Base-by-base conservation (phyloP, 2,113 vertebrate genomes). In the Zosterops borbonicus region DNA sequence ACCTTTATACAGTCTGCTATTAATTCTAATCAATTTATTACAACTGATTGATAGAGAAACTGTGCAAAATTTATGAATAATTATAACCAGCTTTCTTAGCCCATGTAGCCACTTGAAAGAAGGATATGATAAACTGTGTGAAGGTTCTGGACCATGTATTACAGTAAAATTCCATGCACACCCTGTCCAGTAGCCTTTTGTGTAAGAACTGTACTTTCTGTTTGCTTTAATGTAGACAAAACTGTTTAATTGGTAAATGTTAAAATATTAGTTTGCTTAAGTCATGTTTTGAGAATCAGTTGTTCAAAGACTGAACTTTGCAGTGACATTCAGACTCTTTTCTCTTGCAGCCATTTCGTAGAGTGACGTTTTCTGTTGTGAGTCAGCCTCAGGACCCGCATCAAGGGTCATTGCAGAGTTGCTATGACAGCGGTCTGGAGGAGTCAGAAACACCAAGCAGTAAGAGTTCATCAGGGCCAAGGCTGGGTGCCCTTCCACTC, bases 301-400 rank as follows among this genome's bases (percentile, higher is more conserved):
- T 97, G 97, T 96, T 97, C 97, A 20, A 93, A 96, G 46, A 94
- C 73, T 14, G 90, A 97, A 73, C 87, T 90, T 94, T 83, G n/a
- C 93, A 98, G 99, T 99, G 99, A 99, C 99, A 98, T 99, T 98
- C 98, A 98, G 98, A 98, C 97, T 99, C 98, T 99, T 98, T 99
- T 99, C 98, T 99, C 97, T 99, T 99, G 94, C 99, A 99, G 99
- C 99, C 99, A 91, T 99, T 99, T 98, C 99, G 99, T 99, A 99
- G 99, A 99, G 99, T 99, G 99, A 99, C 99, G 98, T 99, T 99
- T 99, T 99, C 99, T 98, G 99, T 99, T 99, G 99, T 99, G 99
- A 99, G 99, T 99, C 99, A 99, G 98, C 99, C 99, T 98, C 99
- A 99, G 98, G 99, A 99, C 98, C 99, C 99, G 41, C 99, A 99